Conservation (phyloP, 2,113 vertebrate species). For the Anguilla rostrata region DNA sequence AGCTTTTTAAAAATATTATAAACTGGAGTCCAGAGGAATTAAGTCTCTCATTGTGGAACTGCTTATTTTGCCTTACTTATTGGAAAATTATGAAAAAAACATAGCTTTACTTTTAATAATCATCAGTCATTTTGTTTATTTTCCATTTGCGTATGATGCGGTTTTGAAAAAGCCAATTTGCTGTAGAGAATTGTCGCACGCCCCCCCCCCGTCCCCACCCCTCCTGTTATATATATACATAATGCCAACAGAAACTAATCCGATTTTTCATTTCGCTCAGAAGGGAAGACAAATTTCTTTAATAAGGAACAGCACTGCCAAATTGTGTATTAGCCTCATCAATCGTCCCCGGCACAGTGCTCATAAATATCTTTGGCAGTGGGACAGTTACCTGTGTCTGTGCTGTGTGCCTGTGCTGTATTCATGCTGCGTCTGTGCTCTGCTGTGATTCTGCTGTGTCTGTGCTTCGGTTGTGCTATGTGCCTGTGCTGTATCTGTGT, state of each 20-base stretch:
- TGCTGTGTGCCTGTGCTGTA: too few species aligned
- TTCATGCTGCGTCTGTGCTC: too few species aligned
- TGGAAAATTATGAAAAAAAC: neutral
- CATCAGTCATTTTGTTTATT: conserved; percentile 6
- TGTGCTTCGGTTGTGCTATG: too few species aligned
- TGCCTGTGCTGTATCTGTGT: too few species aligned
- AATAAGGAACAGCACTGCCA: neutral
- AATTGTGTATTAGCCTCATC: neutral
- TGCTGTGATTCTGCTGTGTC: too few species aligned
- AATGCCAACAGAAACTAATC: neutral
- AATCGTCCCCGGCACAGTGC: neutral
- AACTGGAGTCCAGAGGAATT: neutral
- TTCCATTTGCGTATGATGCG: neutral
- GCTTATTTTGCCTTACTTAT: neutral
- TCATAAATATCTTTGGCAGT: neutral
- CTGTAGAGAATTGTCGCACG: neutral
- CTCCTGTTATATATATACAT: neutral
- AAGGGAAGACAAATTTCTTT: neutral
- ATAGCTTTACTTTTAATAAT: neutral
- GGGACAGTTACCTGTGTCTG: neutral
- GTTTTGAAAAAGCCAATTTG: neutral
- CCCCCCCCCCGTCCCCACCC: neutral
- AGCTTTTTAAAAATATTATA: neutral
- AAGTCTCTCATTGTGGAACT: neutral
- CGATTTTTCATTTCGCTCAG: neutral